Evolutionary conservation across 2,113 vertebrate genomes (phyloP), one percentile per base, ranked within the genome.

Genomic region (Pteropus alecto): DNA sequence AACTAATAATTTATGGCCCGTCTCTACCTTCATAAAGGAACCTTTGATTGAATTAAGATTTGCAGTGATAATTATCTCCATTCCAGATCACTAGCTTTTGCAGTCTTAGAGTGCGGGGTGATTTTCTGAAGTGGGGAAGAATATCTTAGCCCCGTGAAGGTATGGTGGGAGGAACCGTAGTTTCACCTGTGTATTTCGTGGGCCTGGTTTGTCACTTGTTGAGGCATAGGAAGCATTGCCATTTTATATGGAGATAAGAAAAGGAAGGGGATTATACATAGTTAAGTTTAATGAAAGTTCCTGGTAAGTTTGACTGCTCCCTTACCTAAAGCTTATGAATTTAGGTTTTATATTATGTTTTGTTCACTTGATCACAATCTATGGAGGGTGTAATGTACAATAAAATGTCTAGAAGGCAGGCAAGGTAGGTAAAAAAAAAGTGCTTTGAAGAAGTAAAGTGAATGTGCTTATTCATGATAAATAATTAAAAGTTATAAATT

Each of bases 311-410:
- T 48, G 60, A 51, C 12, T 71, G 2, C 21, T 67, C 21, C 15
- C 41, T 67, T 73, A 26, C 33, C 9, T 0, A 0, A 77, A 83
- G 26, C 67, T 68, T 86, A 43, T 15, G 60, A 51, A 21, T 67
- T 91, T 58, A 70, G 65, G 24, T 87, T 87, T 90, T 61, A 28
- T 38, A 4, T 68, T 7, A 13, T 13, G 56, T 61, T 5, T 90
- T 73, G 15, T 51, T 65, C 9, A 63, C 30, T 76, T 84, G 35
- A 48, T 73, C 26, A 22, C 26, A 51, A 5, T 63, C 58, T 95
- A 0, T n/a, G 16, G 46, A 81, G 18, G 12, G 5, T 61, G 35
- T 16, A 67, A 5, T 61, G 7, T 58, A 9, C 79, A 58, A 0
- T n/a, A 54, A 58, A 65, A 51, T 43, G 8, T 63, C 41, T 51